Evolutionary conservation across 2,797 vertebrate species (phyloP).

Genomic region (Paramormyrops hopkinsi): DNA sequence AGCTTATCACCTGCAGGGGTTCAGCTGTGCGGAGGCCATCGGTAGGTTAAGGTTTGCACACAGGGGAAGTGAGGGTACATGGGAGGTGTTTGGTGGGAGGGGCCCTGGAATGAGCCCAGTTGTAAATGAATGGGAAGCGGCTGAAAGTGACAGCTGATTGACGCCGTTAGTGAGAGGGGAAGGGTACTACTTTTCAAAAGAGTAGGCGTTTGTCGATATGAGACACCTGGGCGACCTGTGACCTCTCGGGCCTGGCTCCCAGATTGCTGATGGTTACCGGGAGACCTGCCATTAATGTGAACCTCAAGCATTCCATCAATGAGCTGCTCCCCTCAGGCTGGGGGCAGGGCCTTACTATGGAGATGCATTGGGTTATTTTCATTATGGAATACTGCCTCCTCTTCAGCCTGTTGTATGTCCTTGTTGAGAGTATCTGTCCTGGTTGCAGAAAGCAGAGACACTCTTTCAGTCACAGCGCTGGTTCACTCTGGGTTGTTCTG

Average conservation of each 20-base stretch:
- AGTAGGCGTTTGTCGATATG: constrained; percentile 24
- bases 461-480: neutral
- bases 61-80: neutral
- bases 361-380: neutral
- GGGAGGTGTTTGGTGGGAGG: constrained; percentile 15
- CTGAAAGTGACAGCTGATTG: constrained; percentile 49
- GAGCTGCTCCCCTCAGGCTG: neutral
- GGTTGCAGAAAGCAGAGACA: neutral
- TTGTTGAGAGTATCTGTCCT: neutral
- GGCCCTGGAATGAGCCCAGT: constrained; percentile 50
- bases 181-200: constrained; percentile 19
- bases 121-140: constrained; percentile 62
- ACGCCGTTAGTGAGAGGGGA: constrained; percentile 23
- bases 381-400: neutral
- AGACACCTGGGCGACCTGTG: constrained; percentile 46
- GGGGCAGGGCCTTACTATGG: neutral
- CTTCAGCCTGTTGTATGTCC: neutral
- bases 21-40: neutral
- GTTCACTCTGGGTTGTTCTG: neutral
- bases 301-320: constrained; percentile 52
- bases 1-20: neutral
- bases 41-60: neutral
- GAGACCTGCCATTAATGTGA: constrained; percentile 50
- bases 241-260: constrained; percentile 32
- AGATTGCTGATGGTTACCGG: constrained; percentile 50